A percentile compares a stretch with the other conserved stretches of the same genome.
These are phyloP conservation scores for Deilephila elpenor DNA, from an alignment of 2,888 invertebrate species.

Conservation along the genomic window DNA sequence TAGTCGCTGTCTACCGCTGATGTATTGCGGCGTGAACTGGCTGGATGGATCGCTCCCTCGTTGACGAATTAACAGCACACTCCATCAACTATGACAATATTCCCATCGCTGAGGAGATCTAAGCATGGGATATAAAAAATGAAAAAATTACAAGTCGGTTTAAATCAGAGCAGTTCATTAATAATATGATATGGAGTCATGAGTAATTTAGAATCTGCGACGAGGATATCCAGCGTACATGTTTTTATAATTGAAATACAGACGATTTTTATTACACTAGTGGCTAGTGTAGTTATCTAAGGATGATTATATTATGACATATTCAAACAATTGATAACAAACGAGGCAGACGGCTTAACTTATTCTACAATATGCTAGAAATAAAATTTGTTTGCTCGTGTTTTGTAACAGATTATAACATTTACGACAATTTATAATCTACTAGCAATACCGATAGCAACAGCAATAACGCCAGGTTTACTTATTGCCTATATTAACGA, in stretches of 20 bases:
- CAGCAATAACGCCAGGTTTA: conserved; percentile 23
- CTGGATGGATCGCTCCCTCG: background rate
- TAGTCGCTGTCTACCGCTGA: conserved; percentile 13
- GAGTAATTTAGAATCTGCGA: background rate
- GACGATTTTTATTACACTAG: too few relatives aligned
- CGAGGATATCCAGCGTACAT: too few relatives aligned
- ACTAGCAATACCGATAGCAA: background rate
- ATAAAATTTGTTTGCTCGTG: background rate
- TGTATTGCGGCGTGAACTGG: conserved; percentile 21
- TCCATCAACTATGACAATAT: background rate
- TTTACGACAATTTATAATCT: conserved; percentile 9
- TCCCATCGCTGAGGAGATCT: background rate
- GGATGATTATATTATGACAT: too few relatives aligned
- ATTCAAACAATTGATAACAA: too few relatives aligned
- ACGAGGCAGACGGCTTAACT: too few relatives aligned
- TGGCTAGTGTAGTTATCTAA: too few relatives aligned
- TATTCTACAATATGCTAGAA: too few relatives aligned
- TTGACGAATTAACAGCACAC: conserved; percentile 10
- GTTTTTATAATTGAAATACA: background rate
- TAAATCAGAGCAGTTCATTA: too few relatives aligned
- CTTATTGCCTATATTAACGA: conserved; percentile 28
- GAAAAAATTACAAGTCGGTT: too few relatives aligned
- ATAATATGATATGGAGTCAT: background rate
- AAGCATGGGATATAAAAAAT: background rate
- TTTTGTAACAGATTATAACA: background rate